phyloP scores from a whole-genome alignment of 2,797 vertebrate genomes.

The Varecia variegata region DNA sequence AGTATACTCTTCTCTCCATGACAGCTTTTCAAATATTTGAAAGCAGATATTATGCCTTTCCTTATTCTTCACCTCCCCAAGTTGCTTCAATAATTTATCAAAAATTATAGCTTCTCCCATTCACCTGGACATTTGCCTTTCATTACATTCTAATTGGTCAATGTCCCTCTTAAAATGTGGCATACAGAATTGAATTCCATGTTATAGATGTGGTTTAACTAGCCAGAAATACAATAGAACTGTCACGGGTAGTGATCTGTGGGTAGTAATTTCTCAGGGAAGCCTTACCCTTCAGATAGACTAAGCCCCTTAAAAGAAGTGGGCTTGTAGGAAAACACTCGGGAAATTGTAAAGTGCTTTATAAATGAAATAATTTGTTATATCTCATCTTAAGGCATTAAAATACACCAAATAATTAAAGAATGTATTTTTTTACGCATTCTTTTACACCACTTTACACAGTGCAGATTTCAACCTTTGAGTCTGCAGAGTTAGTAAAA shows the following conservation, averaged over 20 bases:
- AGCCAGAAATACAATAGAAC: constrained; percentile 50
- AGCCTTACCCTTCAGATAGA: not conserved
- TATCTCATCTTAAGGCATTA: not conserved
- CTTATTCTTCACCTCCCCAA: constrained; percentile 42
- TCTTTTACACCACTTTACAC: not conserved
- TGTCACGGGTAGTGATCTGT: constrained; percentile 40
- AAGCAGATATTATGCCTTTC: constrained; percentile 49
- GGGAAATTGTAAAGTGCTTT: not conserved
- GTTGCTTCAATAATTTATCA: constrained; percentile 66
- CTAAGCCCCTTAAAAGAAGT: not conserved
- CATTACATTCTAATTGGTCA: constrained; percentile 59
- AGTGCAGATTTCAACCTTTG: not conserved
- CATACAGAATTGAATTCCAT: constrained; percentile 41
- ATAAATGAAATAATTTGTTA: not conserved
- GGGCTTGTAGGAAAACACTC: not conserved
- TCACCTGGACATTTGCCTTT: constrained; percentile 53
- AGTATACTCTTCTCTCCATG: not conserved
- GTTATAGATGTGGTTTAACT: constrained; percentile 34
- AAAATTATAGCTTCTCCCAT: constrained; percentile 52
- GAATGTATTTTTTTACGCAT: not conserved
- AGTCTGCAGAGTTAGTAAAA: not conserved
- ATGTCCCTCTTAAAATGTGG: constrained; percentile 42
- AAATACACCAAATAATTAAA: not conserved
- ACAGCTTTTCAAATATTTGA: constrained; percentile 57
- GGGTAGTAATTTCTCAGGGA: constrained; percentile 41